phyloP scores from a whole-genome alignment of 1,140 invertebrate species.

The Manduca sexta region DNA sequence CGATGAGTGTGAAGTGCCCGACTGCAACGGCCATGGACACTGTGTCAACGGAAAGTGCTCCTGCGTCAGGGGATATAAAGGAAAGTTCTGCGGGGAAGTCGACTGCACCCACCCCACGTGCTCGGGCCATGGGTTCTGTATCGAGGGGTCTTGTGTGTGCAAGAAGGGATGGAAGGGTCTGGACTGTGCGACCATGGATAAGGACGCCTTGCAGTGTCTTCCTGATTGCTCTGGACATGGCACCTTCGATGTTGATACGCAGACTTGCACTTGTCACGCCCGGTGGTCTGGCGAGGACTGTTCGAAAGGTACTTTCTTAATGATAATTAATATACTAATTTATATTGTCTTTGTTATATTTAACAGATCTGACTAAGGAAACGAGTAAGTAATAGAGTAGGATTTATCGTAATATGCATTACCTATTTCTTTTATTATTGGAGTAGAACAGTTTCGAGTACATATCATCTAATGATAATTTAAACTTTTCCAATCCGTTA shows the following conservation, averaged over 20 bases:
- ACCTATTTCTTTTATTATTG: no score
- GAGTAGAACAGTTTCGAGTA: no score
- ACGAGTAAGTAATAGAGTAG: no score
- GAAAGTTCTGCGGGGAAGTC: slow-evolving; percentile 92
- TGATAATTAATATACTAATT: no score
- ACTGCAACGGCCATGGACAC: slow-evolving; percentile 96
- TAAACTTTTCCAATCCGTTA: no score
- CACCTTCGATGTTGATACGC: slow-evolving; percentile 93
- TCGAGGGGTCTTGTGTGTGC: slow-evolving; percentile 96
- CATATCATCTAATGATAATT: no score
- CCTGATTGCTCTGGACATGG: slow-evolving; percentile 96
- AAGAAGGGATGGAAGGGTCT: slow-evolving; percentile 97
- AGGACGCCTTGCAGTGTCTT: slow-evolving; percentile 93
- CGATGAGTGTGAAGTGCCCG: slow-evolving; percentile 94
- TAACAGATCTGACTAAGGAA: no score
- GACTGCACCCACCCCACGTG: slow-evolving; percentile 97
- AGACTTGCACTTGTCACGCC: slow-evolving; percentile 91
- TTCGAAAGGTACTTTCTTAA: slow-evolving; percentile 88
- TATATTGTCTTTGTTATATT: no score
- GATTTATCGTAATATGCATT: no score
- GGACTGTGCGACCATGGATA: slow-evolving; percentile 94
- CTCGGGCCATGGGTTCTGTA: slow-evolving; percentile 95
- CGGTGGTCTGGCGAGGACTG: slow-evolving; percentile 97
- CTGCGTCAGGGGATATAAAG: slow-evolving; percentile 94
- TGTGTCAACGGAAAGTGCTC: slow-evolving; percentile 96